Base-by-base conservation (phyloP, 1,140 invertebrate genomes). In the Drosophila varians region DNA sequence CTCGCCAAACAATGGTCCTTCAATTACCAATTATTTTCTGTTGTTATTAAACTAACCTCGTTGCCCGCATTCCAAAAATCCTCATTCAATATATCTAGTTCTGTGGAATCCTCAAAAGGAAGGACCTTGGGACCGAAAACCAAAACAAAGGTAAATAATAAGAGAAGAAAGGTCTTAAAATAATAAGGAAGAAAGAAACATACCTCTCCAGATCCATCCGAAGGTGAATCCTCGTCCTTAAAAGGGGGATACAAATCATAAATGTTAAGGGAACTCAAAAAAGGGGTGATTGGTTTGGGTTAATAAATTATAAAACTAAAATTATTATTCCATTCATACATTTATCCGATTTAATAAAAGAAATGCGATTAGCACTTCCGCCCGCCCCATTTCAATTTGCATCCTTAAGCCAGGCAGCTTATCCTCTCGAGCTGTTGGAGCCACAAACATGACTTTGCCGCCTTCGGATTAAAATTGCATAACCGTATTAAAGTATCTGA, bases 161-260 rank as follows among this genome's bases (percentile, higher is more conserved):
- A 42, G 62, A 38, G 62, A 31, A 2, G 5, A 48, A 38, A 45
- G 21, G 16, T 21, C 18, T 16, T n/a, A 7, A 52, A 28, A 31
- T 7, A 28, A 64, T n/a, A 34, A 62, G 16, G 19, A 3, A 21
- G 28, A 36, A 49, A 21, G 8, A 2, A 60, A 72, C 69, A 48
- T 72, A 72, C 69, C 68, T 26, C 47, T 16, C 69, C 69, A 61
- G 69, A 72, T 42, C 48, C 69, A 14, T 45, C 25, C 23, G 25
- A 2, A 1, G 60, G 12, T 26, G 57, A 70, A 16, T 77, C 79
- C 28, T 48, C 28, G 53, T 77, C 78, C 78, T 80, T 77, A 1
- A 48, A 62, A 75, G 53, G 4, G 14, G n/a, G 38, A 62, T 26
- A 14, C 3, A 51, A 46, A 57, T 14, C 12, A 47, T 7, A 49